phyloP scores from a whole-genome alignment of 2,113 vertebrate species.

The Baryphthengus martii region DNA sequence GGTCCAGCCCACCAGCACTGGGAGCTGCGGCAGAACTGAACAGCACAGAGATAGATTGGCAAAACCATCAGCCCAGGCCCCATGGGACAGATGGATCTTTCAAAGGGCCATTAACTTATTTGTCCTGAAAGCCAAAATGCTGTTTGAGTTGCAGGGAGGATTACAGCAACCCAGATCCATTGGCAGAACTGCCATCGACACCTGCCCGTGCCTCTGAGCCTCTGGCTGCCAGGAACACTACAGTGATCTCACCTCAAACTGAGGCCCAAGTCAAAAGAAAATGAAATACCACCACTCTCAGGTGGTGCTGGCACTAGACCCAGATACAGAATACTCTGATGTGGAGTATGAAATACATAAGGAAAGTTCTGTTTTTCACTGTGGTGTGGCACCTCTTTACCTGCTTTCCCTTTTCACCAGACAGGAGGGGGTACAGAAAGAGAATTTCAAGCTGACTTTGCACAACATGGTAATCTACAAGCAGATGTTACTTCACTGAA shows the following conservation, averaged over 20 bases:
- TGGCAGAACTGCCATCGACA: not conserved
- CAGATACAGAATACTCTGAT: not conserved
- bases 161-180: not conserved
- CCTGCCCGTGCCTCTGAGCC: not conserved
- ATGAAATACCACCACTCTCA: accelerated
- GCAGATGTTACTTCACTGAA: not conserved
- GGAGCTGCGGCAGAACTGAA: not conserved
- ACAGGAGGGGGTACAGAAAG: accelerated
- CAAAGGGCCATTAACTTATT: not conserved
- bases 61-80: not conserved
- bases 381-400: not conserved
- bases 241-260: not conserved
- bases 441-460: not conserved
- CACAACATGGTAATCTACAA: not conserved
- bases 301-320: not conserved
- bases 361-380: not conserved
- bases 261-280: not conserved
- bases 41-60: not conserved
- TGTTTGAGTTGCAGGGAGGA: not conserved
- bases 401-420: not conserved
- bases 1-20: not conserved
- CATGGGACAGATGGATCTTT: not conserved
- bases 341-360: accelerated
- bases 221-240: not conserved
- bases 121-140: not conserved